These are phyloP conservation scores for Lucinisca nassula DNA, from an alignment of 2,888 invertebrate species.

Conservation along the genomic window DNA sequence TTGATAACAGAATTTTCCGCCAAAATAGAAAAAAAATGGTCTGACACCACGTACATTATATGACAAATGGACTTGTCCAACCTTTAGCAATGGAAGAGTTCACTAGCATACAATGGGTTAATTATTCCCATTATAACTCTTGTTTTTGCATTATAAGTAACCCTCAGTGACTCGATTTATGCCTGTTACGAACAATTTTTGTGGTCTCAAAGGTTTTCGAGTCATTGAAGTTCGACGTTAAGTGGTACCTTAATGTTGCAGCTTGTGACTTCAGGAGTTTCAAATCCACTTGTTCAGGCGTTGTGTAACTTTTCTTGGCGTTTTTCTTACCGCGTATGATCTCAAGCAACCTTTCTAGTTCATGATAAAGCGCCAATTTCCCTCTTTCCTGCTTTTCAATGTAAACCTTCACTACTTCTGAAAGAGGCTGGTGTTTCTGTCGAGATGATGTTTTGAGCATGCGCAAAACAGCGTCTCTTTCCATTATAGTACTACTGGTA, in stretches of 20 bases:
- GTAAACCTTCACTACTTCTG: conserved; percentile 70
- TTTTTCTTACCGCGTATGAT: conserved; percentile 50
- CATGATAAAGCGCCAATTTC: conserved; percentile 65
- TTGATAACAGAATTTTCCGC: no score
- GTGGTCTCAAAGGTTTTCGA: no score
- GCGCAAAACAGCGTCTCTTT: conserved; percentile 66
- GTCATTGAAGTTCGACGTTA: no score
- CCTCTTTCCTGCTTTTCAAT: conserved; percentile 76
- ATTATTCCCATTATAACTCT: no score
- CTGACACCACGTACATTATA: no score
- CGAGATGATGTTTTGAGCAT: conserved; percentile 58
- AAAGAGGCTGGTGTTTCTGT: conserved; percentile 63
- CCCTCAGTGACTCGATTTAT: no score
- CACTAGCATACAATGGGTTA: no score
- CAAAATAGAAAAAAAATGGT: no score
- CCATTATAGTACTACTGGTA: conserved; percentile 48
- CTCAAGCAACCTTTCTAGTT: conserved; percentile 71
- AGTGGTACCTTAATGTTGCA: conserved; percentile 73
- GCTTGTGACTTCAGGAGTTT: conserved; percentile 70
- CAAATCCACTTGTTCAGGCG: conserved; percentile 54
- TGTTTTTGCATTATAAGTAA: no score
- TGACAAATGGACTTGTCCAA: no score
- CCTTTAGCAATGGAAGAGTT: no score
- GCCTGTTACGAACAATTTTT: no score
- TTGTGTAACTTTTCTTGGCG: conserved; percentile 35